Evolutionary conservation across 1,140 invertebrate species (phyloP).

Genomic region (Orchesella cincta): DNA sequence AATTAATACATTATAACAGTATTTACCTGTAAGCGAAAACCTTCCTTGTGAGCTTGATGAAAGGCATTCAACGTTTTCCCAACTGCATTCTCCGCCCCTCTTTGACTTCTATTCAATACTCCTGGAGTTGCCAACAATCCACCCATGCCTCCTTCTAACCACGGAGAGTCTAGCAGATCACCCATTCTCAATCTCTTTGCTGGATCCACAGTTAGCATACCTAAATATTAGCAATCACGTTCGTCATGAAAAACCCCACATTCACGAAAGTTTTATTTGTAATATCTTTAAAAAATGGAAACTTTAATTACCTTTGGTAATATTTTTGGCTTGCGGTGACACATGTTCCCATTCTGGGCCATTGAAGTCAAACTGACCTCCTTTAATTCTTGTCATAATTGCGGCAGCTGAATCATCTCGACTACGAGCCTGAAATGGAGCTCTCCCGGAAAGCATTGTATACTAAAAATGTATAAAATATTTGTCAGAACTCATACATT

Average conservation of each 20-base stretch:
- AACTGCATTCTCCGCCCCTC: conserved; percentile 54
- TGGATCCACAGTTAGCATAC: conserved; percentile 78
- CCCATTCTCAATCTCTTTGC: conserved; percentile 68
- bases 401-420: conserved; percentile 70
- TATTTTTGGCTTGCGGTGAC: conserved; percentile 72
- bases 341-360: conserved; percentile 72
- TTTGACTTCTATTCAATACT: conserved; percentile 49
- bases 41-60: conserved; percentile 68
- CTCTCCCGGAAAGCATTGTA: conserved; percentile 81
- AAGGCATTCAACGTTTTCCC: conserved; percentile 69
- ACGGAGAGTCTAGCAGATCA: conserved; percentile 66
- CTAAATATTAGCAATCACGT: conserved; percentile 53
- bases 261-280: neutral
- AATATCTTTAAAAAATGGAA: neutral
- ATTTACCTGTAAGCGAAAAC: conserved; percentile 68
- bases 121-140: conserved; percentile 51
- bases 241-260: neutral
- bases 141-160: conserved; percentile 55
- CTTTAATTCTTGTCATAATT: conserved; percentile 77
- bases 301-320: conserved; percentile 59
- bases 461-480: conserved; percentile 62
- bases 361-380: conserved; percentile 74
- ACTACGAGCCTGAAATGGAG: conserved; percentile 73
- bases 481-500: neutral
- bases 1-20: neutral